Conservation (phyloP, 2,113 vertebrate genomes). For the Salvelinus alpinus region DNA sequence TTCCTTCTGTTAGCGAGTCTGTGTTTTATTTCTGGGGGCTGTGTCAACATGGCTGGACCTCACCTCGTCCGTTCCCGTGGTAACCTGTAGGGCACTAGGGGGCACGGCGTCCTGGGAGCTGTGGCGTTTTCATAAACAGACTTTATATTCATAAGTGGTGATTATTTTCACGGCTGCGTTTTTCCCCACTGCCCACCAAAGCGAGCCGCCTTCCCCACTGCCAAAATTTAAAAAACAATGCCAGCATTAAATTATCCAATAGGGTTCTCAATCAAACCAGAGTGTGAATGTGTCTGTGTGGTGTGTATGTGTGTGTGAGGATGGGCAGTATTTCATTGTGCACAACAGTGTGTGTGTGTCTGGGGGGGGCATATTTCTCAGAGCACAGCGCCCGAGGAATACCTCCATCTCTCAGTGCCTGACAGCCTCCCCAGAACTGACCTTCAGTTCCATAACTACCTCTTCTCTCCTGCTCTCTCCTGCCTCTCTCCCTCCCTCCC, state of each 20-base stretch:
- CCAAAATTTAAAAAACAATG: conserved; percentile 78
- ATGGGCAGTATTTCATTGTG: conserved; percentile 76
- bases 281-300: conserved; percentile 42
- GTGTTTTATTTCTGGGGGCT: conserved; percentile 42
- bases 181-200: conserved; percentile 57
- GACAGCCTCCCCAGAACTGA: conserved; percentile 90
- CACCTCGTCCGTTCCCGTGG: conserved; percentile 46
- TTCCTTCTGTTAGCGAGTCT: conserved; percentile 42
- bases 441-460: conserved; percentile 86
- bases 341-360: conserved; percentile 17
- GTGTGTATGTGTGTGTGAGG: conserved; percentile 44
- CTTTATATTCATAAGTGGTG: conserved; percentile 42
- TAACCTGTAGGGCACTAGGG: conserved; percentile 36
- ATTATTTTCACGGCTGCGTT: conserved; percentile 53
- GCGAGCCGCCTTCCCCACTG: conserved; percentile 42
- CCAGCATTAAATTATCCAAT: conserved; percentile 78
- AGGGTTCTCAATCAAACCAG: conserved; percentile 71
- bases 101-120: conserved; percentile 33
- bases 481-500: conserved; percentile 18
- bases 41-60: conserved; percentile 49
- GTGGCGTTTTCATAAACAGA: conserved; percentile 52
- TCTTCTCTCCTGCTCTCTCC: conserved; percentile 46
- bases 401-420: conserved; percentile 86
- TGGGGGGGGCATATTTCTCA: conserved; percentile 77
- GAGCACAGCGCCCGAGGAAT: conserved; percentile 75